Conservation (phyloP, 2,113 vertebrate species). For the Psephotus haematonotus region DNA sequence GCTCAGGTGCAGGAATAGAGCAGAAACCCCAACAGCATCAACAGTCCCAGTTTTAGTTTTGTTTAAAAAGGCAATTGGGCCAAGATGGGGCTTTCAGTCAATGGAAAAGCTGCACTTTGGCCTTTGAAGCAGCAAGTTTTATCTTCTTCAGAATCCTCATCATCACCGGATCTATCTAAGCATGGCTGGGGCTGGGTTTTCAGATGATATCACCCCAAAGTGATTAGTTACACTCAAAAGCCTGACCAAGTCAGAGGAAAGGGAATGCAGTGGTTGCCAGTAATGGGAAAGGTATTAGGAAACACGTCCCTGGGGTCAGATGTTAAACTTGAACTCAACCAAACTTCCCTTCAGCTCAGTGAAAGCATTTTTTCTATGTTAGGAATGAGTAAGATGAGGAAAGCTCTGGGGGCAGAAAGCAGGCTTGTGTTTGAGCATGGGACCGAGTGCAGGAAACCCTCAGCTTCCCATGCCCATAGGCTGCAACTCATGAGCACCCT, state of each 20-base stretch:
- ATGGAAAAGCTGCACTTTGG: neutral
- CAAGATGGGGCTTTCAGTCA: neutral
- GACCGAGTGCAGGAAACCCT: neutral
- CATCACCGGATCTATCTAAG: neutral
- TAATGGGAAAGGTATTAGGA: conserved; percentile 8
- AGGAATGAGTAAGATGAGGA: neutral
- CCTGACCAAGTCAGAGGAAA: conserved; percentile 17
- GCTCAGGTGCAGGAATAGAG: neutral
- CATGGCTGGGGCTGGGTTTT: neutral
- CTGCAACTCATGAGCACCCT: neutral
- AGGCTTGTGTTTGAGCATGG: neutral
- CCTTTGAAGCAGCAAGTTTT: neutral
- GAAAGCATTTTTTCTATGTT: neutral
- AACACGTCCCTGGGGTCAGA: neutral
- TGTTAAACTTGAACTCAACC: neutral
- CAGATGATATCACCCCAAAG: neutral
- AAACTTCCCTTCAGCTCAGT: neutral
- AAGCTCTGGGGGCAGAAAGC: neutral
- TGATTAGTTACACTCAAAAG: neutral
- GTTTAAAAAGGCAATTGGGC: neutral
- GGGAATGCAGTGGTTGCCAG: conserved; percentile 8
- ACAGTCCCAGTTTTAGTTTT: neutral
- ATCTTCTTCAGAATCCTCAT: neutral
- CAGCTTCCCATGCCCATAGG: neutral
- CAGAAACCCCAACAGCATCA: neutral